Evolutionary conservation across 92 coral and sea anemone genomes (phyloP).

Genomic region (Zoanthus sansibaricus): DNA sequence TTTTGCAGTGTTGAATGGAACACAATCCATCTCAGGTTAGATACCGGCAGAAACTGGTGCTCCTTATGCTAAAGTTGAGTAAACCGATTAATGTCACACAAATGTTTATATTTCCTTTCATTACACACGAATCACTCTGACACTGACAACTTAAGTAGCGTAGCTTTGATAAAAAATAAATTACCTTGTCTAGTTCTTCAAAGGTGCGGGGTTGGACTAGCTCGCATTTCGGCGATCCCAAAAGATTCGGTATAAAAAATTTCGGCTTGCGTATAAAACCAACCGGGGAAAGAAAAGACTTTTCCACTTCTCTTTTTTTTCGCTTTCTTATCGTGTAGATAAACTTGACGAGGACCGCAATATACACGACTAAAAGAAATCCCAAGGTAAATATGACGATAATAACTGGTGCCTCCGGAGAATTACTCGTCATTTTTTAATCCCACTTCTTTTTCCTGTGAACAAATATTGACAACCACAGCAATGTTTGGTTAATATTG

Average conservation of each 20-base stretch:
- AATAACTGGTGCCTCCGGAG: neutral
- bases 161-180: too few species aligned
- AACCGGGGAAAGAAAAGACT: neutral
- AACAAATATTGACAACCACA: neutral
- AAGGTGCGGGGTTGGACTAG: slow-evolving; percentile 38
- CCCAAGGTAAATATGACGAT: slow-evolving; percentile 30
- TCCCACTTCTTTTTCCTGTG: neutral
- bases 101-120: too few species aligned
- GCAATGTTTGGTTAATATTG: neutral
- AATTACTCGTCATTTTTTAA: slow-evolving; percentile 1
- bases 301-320: neutral
- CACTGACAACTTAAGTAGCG: too few species aligned
- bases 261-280: neutral
- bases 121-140: too few species aligned
- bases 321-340: slow-evolving; percentile 32
- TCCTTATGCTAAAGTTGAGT: too few species aligned
- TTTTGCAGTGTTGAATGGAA: too few species aligned
- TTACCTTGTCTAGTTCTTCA: slow-evolving; percentile 33
- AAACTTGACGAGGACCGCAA: slow-evolving; percentile 21
- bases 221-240: slow-evolving; percentile 21
- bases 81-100: too few species aligned
- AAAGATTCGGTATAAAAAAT: neutral
- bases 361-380: slow-evolving; percentile 19
- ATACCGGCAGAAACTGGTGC: too few species aligned
- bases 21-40: too few species aligned